These are phyloP conservation scores for Brachyptera risi DNA, from an alignment of 2,888 invertebrate species.

Conservation along the genomic window DNA sequence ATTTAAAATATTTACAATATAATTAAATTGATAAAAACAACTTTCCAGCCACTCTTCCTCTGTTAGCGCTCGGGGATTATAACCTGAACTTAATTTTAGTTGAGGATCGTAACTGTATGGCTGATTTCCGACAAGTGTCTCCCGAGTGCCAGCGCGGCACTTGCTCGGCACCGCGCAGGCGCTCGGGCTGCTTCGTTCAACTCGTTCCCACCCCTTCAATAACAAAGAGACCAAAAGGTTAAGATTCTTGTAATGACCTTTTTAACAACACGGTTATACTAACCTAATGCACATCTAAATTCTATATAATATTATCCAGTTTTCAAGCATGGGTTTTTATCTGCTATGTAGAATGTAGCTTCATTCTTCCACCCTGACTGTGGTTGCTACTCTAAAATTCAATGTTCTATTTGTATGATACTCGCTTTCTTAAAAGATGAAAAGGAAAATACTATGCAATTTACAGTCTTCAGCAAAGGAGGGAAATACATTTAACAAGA, in stretches of 20 bases:
- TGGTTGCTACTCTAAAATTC: conserved; percentile 32
- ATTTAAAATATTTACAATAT: conserved; percentile 37
- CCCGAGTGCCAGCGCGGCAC: not conserved
- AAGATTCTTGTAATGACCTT: conserved; percentile 32
- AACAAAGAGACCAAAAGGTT: conserved; percentile 33
- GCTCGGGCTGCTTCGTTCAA: conserved; percentile 17
- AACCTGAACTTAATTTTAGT: not conserved
- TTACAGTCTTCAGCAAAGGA: conserved; percentile 31
- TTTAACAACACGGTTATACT: conserved; percentile 37
- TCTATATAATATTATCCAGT: conserved; percentile 36
- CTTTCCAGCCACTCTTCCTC: conserved; percentile 33
- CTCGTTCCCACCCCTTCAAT: conserved; percentile 28
- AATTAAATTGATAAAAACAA: conserved; percentile 32
- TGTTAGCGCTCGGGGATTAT: conserved; percentile 22
- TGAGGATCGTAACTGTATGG: conserved; percentile 10
- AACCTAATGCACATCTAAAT: conserved; percentile 38
- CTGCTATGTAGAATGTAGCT: conserved; percentile 30
- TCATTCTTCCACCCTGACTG: conserved; percentile 31
- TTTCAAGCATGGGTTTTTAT: conserved; percentile 32
- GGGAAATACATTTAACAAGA: conserved; percentile 33
- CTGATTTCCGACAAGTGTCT: conserved; percentile 17
- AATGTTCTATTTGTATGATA: conserved; percentile 27
- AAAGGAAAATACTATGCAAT: conserved; percentile 32
- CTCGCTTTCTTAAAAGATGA: conserved; percentile 29
- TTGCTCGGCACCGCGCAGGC: conserved; percentile 9